phyloP scores from a whole-genome alignment of 2,888 invertebrate species.

The Leptinotarsa tumamoca region DNA sequence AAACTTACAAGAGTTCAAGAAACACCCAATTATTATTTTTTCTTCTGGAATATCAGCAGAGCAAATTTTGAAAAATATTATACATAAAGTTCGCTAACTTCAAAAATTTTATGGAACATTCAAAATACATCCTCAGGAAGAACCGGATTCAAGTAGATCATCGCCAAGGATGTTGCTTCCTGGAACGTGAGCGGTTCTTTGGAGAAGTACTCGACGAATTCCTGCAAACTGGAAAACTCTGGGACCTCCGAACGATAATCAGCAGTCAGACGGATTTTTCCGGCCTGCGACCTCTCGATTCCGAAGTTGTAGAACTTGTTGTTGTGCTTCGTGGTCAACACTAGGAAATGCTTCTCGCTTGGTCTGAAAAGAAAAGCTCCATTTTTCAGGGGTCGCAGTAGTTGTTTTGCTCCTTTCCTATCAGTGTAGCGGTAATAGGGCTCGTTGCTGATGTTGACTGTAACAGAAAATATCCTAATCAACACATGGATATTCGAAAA shows the following conservation, averaged over 20 bases:
- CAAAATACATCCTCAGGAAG: slow-evolving; percentile 23
- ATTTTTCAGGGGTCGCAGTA: slow-evolving; percentile 44
- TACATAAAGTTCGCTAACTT: not conserved
- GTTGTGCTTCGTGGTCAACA: slow-evolving; percentile 47
- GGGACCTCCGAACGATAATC: slow-evolving; percentile 38
- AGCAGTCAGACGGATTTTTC: slow-evolving; percentile 44
- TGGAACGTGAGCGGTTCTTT: slow-evolving; percentile 44
- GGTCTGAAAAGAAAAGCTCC: slow-evolving; percentile 53
- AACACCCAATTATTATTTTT: no score
- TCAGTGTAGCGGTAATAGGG: slow-evolving; percentile 52
- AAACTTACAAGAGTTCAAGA: no score
- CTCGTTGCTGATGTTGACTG: slow-evolving; percentile 49
- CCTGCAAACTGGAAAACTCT: slow-evolving; percentile 48
- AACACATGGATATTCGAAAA: no score
- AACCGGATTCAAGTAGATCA: slow-evolving; percentile 44
- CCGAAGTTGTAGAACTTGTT: slow-evolving; percentile 50
- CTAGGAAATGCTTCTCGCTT: slow-evolving; percentile 48
- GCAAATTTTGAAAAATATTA: not conserved
- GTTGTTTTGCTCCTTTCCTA: slow-evolving; percentile 51
- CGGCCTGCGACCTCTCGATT: slow-evolving; percentile 42
- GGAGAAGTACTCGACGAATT: slow-evolving; percentile 48
- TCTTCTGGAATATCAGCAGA: no score
- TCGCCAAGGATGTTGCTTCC: slow-evolving; percentile 33
- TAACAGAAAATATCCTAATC: slow-evolving; percentile 27
- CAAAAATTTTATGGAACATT: not conserved